Conservation (phyloP, 2,888 invertebrate species). For the Capitulum mitella region DNA sequence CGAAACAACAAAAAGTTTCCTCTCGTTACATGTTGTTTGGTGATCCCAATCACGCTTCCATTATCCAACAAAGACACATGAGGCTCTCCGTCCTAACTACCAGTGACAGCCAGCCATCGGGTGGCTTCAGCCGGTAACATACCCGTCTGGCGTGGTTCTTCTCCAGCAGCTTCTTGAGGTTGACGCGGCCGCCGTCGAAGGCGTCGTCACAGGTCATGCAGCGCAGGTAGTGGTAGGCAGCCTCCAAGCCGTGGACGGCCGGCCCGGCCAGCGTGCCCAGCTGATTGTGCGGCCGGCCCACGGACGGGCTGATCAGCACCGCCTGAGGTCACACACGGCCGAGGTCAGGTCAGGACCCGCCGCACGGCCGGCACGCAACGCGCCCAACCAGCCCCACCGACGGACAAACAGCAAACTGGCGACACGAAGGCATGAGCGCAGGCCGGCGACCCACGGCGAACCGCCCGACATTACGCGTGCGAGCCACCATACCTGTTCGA, state of each 20-base stretch:
- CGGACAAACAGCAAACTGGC: background rate
- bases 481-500: no score
- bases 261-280: conserved; percentile 77
- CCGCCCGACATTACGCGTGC: no score
- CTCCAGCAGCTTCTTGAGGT: conserved; percentile 6
- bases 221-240: conserved; percentile 81
- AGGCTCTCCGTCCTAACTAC: no score
- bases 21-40: no score
- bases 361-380: background rate
- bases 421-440: background rate
- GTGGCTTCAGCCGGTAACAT: background rate
- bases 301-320: conserved; percentile 62
- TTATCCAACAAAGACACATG: no score
- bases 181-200: conserved; percentile 3
- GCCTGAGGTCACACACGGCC: conserved; percentile 60
- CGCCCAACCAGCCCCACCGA: background rate
- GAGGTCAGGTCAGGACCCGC: background rate
- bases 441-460: no score
- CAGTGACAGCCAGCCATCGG: no score
- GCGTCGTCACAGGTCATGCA: conserved; percentile 46
- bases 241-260: conserved; percentile 74
- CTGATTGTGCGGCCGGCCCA: conserved; percentile 92
- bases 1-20: no score
- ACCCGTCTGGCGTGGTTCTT: conserved; percentile 1
- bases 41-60: no score